Conservation (phyloP, 1,140 invertebrate species). For the Dendrolimus kikuchii region DNA sequence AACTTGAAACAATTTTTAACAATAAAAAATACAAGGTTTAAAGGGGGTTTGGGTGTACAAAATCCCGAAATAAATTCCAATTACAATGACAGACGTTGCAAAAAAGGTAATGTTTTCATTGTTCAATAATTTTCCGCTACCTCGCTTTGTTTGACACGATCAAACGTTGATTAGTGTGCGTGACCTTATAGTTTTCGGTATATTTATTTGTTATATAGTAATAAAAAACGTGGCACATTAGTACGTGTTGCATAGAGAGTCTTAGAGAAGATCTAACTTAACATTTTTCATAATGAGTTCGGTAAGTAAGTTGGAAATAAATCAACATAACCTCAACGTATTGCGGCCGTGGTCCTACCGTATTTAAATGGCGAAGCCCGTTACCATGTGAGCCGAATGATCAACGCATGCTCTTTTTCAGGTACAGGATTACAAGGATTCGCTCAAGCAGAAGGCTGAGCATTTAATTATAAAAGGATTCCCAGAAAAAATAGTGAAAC, state of each 20-base stretch:
- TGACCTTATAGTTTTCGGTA: slow-evolving; percentile 25
- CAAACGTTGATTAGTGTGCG: slow-evolving; percentile 33
- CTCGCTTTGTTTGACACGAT: slow-evolving; percentile 35
- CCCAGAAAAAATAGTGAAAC: slow-evolving; percentile 90
- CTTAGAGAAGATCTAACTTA: not conserved
- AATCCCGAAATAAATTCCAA: slow-evolving; percentile 19
- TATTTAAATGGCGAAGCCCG: slow-evolving; percentile 14
- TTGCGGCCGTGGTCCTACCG: slow-evolving; percentile 30
- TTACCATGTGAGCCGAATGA: slow-evolving; percentile 11
- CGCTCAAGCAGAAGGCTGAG: slow-evolving; percentile 87
- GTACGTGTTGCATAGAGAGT: not conserved
- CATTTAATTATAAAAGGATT: slow-evolving; percentile 88
- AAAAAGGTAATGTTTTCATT: slow-evolving; percentile 52
- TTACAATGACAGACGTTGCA: slow-evolving; percentile 64
- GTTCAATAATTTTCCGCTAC: slow-evolving; percentile 25
- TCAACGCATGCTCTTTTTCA: slow-evolving; percentile 56
- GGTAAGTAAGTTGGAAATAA: slow-evolving; percentile 13
- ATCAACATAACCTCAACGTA: slow-evolving; percentile 49
- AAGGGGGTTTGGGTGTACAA: slow-evolving; percentile 19
- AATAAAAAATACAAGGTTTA: too few relatives aligned
- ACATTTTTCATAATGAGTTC: slow-evolving; percentile 10
- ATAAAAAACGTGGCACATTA: not conserved
- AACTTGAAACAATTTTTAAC: not conserved
- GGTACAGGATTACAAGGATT: slow-evolving; percentile 90
- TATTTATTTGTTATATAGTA: slow-evolving; percentile 3